These are phyloP conservation scores for Melanerpes aurifrons DNA, from an alignment of 2,113 vertebrate species.

Conservation along the genomic window DNA sequence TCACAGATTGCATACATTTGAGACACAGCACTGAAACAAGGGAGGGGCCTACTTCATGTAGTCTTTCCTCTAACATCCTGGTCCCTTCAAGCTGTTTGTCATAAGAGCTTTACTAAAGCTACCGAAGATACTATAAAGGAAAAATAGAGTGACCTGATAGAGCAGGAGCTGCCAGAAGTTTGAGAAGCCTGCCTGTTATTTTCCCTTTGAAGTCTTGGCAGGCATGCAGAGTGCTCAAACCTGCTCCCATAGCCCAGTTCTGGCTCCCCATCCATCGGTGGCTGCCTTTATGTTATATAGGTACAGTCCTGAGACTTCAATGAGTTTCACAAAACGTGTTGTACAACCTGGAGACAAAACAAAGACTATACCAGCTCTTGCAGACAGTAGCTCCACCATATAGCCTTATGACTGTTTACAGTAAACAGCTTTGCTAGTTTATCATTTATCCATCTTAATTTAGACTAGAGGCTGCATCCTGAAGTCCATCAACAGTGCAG, in stretches of 20 bases:
- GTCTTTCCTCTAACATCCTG: slow-evolving; percentile 35
- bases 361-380: slow-evolving; percentile 1
- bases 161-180: slow-evolving; percentile 42
- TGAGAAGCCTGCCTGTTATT: slow-evolving; percentile 41
- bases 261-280: background rate
- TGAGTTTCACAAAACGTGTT: slow-evolving; percentile 27
- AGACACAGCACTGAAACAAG: background rate
- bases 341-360: slow-evolving; percentile 39
- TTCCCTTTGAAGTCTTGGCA: slow-evolving; percentile 54
- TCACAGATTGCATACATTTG: slow-evolving; percentile 36
- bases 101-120: slow-evolving; percentile 64
- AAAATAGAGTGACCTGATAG: slow-evolving; percentile 3
- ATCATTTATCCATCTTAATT: background rate
- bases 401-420: slow-evolving; percentile 28
- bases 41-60: slow-evolving; percentile 12
- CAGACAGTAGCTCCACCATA: slow-evolving; percentile 22
- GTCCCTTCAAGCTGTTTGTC: slow-evolving; percentile 28
- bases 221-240: slow-evolving; percentile 2
- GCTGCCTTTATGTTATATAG: background rate
- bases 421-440: background rate
- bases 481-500: background rate
- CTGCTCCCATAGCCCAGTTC: background rate
- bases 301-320: slow-evolving; percentile 24
- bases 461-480: background rate
- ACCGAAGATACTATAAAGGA: slow-evolving; percentile 35